Evolutionary conservation across 2,888 invertebrate species (phyloP).

Genomic region (Drosophila multiciliata): DNA sequence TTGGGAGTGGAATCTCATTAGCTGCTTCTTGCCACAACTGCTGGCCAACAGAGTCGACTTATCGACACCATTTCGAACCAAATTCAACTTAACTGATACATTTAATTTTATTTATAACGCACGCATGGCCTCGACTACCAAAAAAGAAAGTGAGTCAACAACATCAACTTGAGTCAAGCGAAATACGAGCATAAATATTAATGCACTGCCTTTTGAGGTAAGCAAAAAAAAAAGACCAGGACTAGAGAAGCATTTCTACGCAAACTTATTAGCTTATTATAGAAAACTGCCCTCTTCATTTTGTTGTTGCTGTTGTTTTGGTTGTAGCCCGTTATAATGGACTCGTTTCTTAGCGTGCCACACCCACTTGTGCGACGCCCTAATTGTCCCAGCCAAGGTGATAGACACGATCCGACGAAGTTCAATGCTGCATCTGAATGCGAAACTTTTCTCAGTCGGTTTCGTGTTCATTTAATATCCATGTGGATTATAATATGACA

Average conservation of each 20-base stretch:
- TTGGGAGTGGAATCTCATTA: slow-evolving; percentile 67
- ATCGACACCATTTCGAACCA: slow-evolving; percentile 55
- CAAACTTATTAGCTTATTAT: slow-evolving; percentile 82
- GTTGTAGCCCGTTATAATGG: slow-evolving; percentile 48
- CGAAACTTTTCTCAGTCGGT: slow-evolving; percentile 32
- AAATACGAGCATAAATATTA: slow-evolving; percentile 72
- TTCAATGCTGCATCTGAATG: slow-evolving; percentile 70
- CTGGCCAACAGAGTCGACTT: slow-evolving; percentile 49
- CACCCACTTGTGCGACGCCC: slow-evolving; percentile 14
- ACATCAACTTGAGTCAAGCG: slow-evolving; percentile 35
- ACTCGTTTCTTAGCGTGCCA: slow-evolving; percentile 11
- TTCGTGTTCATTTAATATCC: slow-evolving; percentile 61
- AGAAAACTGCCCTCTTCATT: slow-evolving; percentile 62
- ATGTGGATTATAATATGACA: slow-evolving; percentile 62
- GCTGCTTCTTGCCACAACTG: slow-evolving; percentile 31
- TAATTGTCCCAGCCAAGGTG: slow-evolving; percentile 51
- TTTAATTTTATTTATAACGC: slow-evolving; percentile 77
- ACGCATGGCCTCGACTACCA: slow-evolving; percentile 61
- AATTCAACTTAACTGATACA: slow-evolving; percentile 69
- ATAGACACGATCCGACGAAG: slow-evolving; percentile 28
- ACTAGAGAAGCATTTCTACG: slow-evolving; percentile 56
- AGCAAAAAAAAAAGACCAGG: slow-evolving; percentile 1
- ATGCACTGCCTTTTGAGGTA: slow-evolving; percentile 59
- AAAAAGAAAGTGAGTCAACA: slow-evolving; percentile 10
- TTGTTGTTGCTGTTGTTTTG: slow-evolving; percentile 31